phyloP scores from a whole-genome alignment of 2,888 invertebrate species.

The Syrphus vitripennis region DNA sequence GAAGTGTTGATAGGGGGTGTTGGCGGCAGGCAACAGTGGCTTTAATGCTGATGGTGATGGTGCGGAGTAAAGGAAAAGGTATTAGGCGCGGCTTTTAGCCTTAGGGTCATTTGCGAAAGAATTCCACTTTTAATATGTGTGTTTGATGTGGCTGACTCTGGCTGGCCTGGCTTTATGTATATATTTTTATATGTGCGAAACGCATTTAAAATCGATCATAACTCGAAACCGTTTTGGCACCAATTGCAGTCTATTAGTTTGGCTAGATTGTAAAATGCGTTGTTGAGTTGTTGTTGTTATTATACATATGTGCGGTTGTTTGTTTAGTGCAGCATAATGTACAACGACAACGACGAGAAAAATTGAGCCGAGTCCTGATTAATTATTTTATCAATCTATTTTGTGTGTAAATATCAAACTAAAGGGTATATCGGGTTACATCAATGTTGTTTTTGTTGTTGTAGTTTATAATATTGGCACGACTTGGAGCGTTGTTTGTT shows the following conservation, averaged over 20 bases:
- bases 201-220: conserved; percentile 70
- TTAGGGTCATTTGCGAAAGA: conserved; percentile 53
- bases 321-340: background rate
- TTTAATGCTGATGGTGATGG: background rate
- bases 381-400: conserved; percentile 62
- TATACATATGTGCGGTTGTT: background rate
- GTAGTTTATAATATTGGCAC: conserved; percentile 7
- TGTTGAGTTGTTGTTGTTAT: background rate
- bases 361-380: conserved; percentile 60
- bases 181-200: conserved; percentile 19
- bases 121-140: conserved; percentile 29
- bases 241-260: conserved; percentile 20
- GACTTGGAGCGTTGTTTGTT: background rate
- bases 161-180: background rate
- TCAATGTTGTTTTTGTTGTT: background rate
- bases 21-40: background rate
- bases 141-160: background rate
- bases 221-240: conserved; percentile 59
- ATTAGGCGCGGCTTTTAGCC: conserved; percentile 60
- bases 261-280: conserved; percentile 30
- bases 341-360: background rate
- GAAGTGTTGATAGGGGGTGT: conserved; percentile 60
- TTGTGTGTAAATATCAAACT: conserved; percentile 11
- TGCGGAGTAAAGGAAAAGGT: background rate
- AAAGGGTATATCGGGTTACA: conserved; percentile 52